Evolutionary conservation across 2,888 invertebrate genomes (phyloP).

Genomic region (Drosophila pseudotakahashii): DNA sequence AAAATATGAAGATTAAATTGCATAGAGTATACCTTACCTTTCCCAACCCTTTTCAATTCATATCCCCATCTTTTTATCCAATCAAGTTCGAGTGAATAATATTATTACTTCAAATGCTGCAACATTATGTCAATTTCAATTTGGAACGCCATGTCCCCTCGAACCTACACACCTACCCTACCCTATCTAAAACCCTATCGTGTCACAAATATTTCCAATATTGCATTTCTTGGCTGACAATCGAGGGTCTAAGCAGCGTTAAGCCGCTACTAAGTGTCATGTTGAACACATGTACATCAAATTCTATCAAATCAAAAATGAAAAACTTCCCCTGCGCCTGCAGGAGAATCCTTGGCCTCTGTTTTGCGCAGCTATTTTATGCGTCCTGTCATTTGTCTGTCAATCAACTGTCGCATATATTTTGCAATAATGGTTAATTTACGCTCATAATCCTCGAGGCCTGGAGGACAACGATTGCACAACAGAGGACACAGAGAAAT

Average conservation of each 20-base stretch:
- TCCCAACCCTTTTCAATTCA: not conserved
- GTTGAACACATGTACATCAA: conserved; percentile 74
- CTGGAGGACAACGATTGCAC: conserved; percentile 29
- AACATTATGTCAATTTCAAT: conserved; percentile 55
- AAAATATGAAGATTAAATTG: too few relatives aligned
- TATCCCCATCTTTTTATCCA: too few relatives aligned
- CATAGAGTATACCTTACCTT: too few relatives aligned
- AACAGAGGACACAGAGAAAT: not conserved
- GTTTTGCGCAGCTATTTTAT: conserved; percentile 56
- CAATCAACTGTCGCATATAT: conserved; percentile 79
- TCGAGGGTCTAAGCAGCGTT: conserved; percentile 61
- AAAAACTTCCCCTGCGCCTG: conserved; percentile 21
- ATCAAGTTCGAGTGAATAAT: conserved; percentile 1
- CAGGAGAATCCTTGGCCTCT: conserved; percentile 1
- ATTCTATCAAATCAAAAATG: conserved; percentile 71
- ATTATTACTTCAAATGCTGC: conserved; percentile 3
- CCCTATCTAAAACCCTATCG: not conserved
- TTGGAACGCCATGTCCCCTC: conserved; percentile 32
- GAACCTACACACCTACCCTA: not conserved
- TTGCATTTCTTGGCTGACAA: conserved; percentile 38
- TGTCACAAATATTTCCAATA: conserved; percentile 22
- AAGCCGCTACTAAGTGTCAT: conserved; percentile 75
- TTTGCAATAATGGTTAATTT: conserved; percentile 79
- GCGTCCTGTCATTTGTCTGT: conserved; percentile 76
- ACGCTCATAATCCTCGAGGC: conserved; percentile 76